These are phyloP conservation scores for Ametastegia equiseti DNA, from an alignment of 2,888 invertebrate genomes.

Conservation along the genomic window DNA sequence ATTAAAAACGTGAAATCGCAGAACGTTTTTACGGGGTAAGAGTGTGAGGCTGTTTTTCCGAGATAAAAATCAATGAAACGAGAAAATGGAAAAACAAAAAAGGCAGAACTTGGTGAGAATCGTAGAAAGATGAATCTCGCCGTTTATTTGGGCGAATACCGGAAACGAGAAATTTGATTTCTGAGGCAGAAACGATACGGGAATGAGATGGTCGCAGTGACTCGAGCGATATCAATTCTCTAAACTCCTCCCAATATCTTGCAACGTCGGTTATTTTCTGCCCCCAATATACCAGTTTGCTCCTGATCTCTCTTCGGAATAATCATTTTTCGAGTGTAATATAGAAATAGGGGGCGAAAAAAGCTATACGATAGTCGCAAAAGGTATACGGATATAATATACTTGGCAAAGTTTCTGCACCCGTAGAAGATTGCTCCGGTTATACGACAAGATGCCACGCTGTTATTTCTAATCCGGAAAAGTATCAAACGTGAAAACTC, in stretches of 20 bases:
- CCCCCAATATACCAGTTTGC: neutral
- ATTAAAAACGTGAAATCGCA: too few species aligned
- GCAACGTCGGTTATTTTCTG: slow-evolving; percentile 17
- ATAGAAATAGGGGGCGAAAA: neutral
- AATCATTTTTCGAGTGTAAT: neutral
- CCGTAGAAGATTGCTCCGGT: neutral
- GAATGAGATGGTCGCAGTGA: neutral
- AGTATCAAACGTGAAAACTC: neutral
- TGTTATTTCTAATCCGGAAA: slow-evolving; percentile 27
- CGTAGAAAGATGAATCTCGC: neutral
- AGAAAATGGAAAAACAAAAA: neutral
- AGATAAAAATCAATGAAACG: neutral
- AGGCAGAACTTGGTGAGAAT: neutral
- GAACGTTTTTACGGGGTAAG: too few species aligned
- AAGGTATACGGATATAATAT: slow-evolving; percentile 25
- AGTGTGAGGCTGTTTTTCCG: neutral
- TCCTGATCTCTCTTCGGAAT: neutral
- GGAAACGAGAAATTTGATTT: slow-evolving; percentile 45
- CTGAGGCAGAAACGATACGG: slow-evolving; percentile 31
- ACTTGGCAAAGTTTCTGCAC: slow-evolving; percentile 14
- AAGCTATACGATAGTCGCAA: neutral
- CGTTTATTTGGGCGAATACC: slow-evolving; percentile 23
- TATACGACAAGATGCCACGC: neutral
- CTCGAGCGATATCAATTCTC: slow-evolving; percentile 36
- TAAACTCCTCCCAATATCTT: slow-evolving; percentile 9